Evolutionary conservation across 1,140 invertebrate genomes (phyloP).

Genomic region (Brachionus asplanchnoidis): DNA sequence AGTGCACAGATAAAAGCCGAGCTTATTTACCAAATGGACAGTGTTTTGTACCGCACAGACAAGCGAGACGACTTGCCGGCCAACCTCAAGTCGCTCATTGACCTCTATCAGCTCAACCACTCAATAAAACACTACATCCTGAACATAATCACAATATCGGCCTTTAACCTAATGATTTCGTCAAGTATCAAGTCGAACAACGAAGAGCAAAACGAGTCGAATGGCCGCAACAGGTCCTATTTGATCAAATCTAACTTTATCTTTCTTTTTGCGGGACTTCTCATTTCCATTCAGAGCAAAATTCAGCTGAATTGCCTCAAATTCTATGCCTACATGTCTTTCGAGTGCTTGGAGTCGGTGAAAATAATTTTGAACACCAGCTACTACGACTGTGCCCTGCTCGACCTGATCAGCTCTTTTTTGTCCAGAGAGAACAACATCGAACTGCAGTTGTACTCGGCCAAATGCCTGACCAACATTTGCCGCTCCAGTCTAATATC

Average conservation of each 20-base stretch:
- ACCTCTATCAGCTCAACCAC: background rate
- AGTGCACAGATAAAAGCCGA: background rate
- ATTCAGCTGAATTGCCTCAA: constrained; percentile 16
- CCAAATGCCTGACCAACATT: constrained; percentile 33
- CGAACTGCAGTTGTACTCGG: constrained; percentile 3
- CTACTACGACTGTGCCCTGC: constrained; percentile 11
- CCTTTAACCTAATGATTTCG: constrained; percentile 21
- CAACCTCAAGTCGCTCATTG: background rate
- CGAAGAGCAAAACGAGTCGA: background rate
- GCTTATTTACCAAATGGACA: constrained; percentile 6
- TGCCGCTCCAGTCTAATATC: constrained; percentile 15
- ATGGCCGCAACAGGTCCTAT: background rate
- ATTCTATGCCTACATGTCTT: constrained; percentile 16
- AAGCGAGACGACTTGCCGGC: background rate
- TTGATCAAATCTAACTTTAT: constrained; percentile 10
- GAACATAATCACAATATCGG: constrained; percentile 18
- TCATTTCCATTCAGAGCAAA: background rate
- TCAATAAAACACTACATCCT: background rate
- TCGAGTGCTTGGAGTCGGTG: constrained; percentile 1
- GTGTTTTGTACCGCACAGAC: background rate
- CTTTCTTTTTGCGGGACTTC: background rate
- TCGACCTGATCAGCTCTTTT: constrained; percentile 19
- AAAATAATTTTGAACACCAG: background rate
- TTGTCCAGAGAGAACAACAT: constrained; percentile 19
- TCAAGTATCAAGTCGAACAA: constrained; percentile 3